Base-by-base conservation (phyloP, 2,888 invertebrate genomes). In the Thalpophila matura region DNA sequence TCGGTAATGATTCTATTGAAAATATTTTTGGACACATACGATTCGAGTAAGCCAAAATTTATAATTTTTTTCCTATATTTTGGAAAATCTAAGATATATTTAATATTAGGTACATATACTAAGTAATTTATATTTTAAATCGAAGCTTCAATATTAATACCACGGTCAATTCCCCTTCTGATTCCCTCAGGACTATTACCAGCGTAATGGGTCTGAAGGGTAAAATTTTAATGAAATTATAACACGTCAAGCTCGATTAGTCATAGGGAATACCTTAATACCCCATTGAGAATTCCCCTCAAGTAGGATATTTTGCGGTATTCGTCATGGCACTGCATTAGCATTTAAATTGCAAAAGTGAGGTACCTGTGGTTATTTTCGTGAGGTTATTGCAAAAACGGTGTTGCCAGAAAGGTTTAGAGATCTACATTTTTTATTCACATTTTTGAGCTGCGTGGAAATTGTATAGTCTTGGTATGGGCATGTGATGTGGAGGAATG, bases 211-310 rank as follows among this genome's bases (percentile, higher is more conserved):
- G 47, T 49, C 14, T 35, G 60, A 67, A 53, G 78, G 77, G 75
- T 72, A 54, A 46, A 63, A 54, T 63, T 58, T 62, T 74, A 65
- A 68, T 68, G 75, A 60, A 57, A 59, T 65, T 65, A 50, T 53
- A 46, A 55, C 64, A 77, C 62, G 72, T 74, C 62, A 66, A 35
- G 43, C 58, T 49, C 61, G 49, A 77, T 79, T 79, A 79, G 67
- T 79, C 79, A 77, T 54, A 27, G 73, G 79, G 45, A 77, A 77
- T 79, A 77, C 79, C 77, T 37, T 51, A 38, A 65, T 46, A 47
- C 59, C 31, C 56, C 31, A 62, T 46, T 29, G 55, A 72, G 43
- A 49, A 45, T 64, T 67, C 58, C 62, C 64, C 59, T 42, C 27
- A 16, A 14, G 18, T 42, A 43, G 37, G 43, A 31, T 51, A 51